Percentiles rank a stretch among this genome's conserved stretches.
These are phyloP conservation scores for Sitobion miscanthi DNA, from an alignment of 1,140 invertebrate genomes.

Conservation along the genomic window DNA sequence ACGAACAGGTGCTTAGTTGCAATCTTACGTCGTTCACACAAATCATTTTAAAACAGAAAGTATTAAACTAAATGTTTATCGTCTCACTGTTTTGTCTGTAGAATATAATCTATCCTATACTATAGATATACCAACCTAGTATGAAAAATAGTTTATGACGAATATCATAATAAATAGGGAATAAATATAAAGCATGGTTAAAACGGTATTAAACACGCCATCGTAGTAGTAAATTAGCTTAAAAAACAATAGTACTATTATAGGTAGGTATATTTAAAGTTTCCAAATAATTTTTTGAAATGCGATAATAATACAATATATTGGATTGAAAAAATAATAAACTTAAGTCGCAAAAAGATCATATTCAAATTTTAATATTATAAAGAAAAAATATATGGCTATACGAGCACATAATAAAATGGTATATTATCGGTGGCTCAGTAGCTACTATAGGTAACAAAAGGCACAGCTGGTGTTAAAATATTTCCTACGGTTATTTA, in stretches of 20 bases:
- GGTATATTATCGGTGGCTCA: background rate
- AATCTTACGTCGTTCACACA: background rate
- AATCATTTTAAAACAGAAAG: background rate
- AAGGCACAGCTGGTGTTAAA: background rate
- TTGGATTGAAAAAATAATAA: background rate
- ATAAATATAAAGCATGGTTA: too few species aligned
- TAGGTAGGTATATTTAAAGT: background rate
- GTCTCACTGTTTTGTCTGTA: background rate
- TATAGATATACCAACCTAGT: background rate
- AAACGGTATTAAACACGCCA: too few species aligned
- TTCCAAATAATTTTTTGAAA: background rate
- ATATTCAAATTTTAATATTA: background rate
- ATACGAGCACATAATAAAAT: too few species aligned
- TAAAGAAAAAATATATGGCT: background rate
- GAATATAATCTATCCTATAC: background rate
- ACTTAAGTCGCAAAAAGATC: background rate
- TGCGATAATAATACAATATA: background rate
- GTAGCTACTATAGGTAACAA: background rate
- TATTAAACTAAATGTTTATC: background rate
- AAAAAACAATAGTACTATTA: too few species aligned
- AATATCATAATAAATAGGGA: background rate
- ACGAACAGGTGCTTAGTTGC: too few species aligned
- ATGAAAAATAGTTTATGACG: background rate
- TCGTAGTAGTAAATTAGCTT: background rate
- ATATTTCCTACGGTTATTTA: background rate